Conservation (phyloP, 2,888 invertebrate genomes). For the Heterodera filipjevi region DNA sequence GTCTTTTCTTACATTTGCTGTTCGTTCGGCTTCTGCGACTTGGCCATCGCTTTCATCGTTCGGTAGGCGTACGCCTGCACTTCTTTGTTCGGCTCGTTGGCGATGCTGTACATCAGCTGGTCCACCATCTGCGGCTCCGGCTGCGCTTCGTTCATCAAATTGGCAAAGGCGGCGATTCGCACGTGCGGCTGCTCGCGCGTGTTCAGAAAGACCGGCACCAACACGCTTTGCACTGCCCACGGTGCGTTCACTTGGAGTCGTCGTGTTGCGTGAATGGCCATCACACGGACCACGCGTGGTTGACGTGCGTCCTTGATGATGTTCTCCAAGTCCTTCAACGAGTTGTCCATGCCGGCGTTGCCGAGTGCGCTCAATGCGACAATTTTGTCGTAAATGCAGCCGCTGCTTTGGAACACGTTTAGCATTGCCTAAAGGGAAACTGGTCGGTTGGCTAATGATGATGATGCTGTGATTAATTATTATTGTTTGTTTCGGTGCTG, state of each 20-base stretch:
- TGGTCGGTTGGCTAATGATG: no score
- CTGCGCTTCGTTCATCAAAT: constrained; percentile 39
- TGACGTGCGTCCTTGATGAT: constrained; percentile 53
- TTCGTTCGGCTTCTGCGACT: constrained; percentile 42
- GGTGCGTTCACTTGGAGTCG: constrained; percentile 42
- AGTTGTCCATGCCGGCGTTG: constrained; percentile 60
- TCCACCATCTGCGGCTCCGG: constrained; percentile 45
- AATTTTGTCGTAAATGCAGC: constrained; percentile 50
- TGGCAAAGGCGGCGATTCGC: constrained; percentile 43
- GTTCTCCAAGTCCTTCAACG: constrained; percentile 55
- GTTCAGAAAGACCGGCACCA: constrained; percentile 50
- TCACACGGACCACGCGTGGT: constrained; percentile 48
- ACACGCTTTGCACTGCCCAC: constrained; percentile 41
- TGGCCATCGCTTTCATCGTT: constrained; percentile 40
- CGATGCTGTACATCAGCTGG: constrained; percentile 42
- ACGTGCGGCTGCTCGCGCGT: constrained; percentile 39
- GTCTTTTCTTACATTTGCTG: constrained; percentile 31
- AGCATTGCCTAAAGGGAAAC: constrained; percentile 42
- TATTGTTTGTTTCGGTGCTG: no score
- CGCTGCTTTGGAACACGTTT: constrained; percentile 40
- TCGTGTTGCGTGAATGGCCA: constrained; percentile 50
- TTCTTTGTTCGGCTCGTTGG: constrained; percentile 39
- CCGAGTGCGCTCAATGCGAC: constrained; percentile 59
- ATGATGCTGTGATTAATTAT: neutral
- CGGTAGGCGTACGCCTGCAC: constrained; percentile 45